Evolutionary conservation across 2,888 invertebrate genomes (phyloP).

Genomic region (Tuta absoluta): DNA sequence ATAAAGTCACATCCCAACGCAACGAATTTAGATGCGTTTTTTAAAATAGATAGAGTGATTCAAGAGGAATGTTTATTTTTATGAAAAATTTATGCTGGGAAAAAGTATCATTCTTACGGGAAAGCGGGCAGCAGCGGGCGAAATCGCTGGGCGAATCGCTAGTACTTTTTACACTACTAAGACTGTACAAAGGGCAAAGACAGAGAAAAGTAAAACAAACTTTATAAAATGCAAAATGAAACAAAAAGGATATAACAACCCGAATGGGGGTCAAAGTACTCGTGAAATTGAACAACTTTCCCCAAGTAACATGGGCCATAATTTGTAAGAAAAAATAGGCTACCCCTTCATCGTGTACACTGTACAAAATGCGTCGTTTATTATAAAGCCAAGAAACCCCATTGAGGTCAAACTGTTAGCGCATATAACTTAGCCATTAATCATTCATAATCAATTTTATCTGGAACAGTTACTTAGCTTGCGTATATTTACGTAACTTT

Average conservation of each 20-base stretch:
- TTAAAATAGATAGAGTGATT: no score
- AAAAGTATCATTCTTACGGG: no score
- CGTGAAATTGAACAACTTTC: no score
- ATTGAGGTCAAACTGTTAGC: slow-evolving; percentile 11
- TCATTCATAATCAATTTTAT: slow-evolving; percentile 30
- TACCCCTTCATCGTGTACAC: no score
- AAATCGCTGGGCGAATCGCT: no score
- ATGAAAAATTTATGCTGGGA: no score
- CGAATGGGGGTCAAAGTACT: background rate
- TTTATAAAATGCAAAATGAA: background rate
- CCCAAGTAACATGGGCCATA: no score
- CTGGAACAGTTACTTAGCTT: slow-evolving; percentile 20
- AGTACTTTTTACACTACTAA: background rate
- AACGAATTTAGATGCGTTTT: no score
- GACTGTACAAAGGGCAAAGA: background rate
- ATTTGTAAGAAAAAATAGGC: no score
- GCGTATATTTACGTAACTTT: slow-evolving; percentile 29
- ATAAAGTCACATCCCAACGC: no score
- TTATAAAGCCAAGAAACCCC: background rate
- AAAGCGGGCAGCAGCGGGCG: no score
- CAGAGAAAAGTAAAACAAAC: background rate
- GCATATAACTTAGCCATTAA: slow-evolving; percentile 19
- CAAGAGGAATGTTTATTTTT: no score
- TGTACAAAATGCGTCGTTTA: background rate
- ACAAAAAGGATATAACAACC: background rate